These are phyloP conservation scores for Anomalospiza imberbis DNA, from an alignment of 2,797 vertebrate species.

Conservation along the genomic window DNA sequence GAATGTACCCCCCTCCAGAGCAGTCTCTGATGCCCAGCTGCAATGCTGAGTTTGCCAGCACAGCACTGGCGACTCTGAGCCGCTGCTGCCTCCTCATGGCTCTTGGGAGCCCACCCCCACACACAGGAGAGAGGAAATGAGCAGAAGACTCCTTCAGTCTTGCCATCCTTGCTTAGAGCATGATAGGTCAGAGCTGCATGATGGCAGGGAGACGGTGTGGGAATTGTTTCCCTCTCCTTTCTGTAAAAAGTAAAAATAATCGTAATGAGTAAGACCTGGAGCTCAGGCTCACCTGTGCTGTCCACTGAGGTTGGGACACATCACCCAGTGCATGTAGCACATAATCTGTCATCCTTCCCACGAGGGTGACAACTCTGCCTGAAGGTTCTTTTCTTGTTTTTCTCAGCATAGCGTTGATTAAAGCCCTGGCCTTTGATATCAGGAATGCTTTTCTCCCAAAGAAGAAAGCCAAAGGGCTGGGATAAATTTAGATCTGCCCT, in stretches of 20 bases:
- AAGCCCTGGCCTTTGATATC: neutral
- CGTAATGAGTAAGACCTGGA: neutral
- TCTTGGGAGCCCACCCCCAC: neutral
- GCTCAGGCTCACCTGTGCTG: neutral
- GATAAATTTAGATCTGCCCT: neutral
- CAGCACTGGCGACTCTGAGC: neutral
- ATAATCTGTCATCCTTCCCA: neutral
- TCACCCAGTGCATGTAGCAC: neutral
- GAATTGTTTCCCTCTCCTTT: neutral
- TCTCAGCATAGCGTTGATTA: neutral
- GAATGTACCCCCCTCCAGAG: neutral
- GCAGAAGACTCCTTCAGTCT: neutral
- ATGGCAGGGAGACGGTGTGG: neutral
- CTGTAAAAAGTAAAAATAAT: neutral
- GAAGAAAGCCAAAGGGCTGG: neutral
- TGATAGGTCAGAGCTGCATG: neutral
- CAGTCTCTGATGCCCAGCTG: neutral
- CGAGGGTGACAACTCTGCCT: neutral
- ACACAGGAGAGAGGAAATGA: neutral
- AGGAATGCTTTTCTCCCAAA: neutral
- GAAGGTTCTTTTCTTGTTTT: neutral
- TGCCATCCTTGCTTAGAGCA: neutral
- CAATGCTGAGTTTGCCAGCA: neutral
- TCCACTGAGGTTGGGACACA: neutral
- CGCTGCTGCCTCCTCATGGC: neutral